These are phyloP conservation scores for Schizaphis graminum DNA, from an alignment of 2,888 invertebrate genomes.

Conservation along the genomic window DNA sequence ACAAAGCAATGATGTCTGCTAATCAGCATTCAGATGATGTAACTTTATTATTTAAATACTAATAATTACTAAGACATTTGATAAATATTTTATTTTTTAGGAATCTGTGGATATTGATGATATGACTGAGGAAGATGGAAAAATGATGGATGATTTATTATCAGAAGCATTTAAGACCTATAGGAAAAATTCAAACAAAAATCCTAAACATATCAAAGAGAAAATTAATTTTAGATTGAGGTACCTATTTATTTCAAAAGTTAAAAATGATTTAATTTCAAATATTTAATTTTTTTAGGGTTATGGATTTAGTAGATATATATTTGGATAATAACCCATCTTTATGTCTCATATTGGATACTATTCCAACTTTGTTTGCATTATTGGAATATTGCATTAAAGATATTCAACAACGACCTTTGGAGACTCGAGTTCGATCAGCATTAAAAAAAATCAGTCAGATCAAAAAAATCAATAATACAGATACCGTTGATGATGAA, in stretches of 20 bases:
- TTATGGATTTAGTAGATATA: slow-evolving; percentile 82
- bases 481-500: slow-evolving; percentile 74
- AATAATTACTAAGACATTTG: background rate
- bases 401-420: slow-evolving; percentile 78
- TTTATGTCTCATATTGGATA: slow-evolving; percentile 78
- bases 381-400: slow-evolving; percentile 80
- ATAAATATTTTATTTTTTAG: slow-evolving; percentile 69
- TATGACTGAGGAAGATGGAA: slow-evolving; percentile 83
- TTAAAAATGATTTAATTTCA: background rate
- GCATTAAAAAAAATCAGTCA: slow-evolving; percentile 76
- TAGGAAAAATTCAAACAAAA: slow-evolving; percentile 74
- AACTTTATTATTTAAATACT: slow-evolving; percentile 9
- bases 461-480: slow-evolving; percentile 76
- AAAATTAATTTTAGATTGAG: slow-evolving; percentile 80
- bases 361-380: slow-evolving; percentile 79
- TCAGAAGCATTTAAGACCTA: slow-evolving; percentile 81
- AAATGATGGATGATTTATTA: slow-evolving; percentile 79
- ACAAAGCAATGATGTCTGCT: slow-evolving; percentile 64
- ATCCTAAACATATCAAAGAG: slow-evolving; percentile 76
- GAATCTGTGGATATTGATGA: slow-evolving; percentile 82
- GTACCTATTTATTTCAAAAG: slow-evolving; percentile 47
- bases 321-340: slow-evolving; percentile 80
- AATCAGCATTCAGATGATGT: slow-evolving; percentile 64
- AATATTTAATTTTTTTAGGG: slow-evolving; percentile 71
- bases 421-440: slow-evolving; percentile 75